phyloP scores from a whole-genome alignment of 2,113 vertebrate species.

The Ifrita kowaldi region DNA sequence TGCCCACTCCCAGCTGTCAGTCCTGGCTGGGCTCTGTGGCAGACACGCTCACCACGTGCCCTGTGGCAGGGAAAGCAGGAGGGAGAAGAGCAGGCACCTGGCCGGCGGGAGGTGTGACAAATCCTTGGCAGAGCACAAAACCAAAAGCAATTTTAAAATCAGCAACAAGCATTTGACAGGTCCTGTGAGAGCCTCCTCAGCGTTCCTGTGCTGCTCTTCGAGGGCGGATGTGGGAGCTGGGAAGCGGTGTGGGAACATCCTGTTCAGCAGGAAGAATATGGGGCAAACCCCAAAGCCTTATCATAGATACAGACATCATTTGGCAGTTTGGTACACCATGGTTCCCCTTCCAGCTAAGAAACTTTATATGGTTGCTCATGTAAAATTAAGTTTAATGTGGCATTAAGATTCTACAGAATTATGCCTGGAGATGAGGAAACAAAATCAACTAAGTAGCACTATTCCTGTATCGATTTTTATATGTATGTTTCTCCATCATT shows the following conservation, averaged over 20 bases:
- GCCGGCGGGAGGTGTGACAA: slow-evolving; percentile 6
- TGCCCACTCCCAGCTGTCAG: background rate
- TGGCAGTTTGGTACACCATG: background rate
- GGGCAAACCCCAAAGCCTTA: background rate
- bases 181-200: background rate
- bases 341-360: background rate
- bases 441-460: slow-evolving; percentile 39
- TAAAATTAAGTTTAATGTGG: slow-evolving; percentile 39
- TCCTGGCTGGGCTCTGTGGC: background rate
- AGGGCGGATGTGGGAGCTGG: background rate
- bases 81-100: slow-evolving; percentile 14
- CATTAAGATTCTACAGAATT: slow-evolving; percentile 50
- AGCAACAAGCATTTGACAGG: slow-evolving; percentile 38
- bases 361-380: background rate
- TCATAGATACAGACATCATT: background rate
- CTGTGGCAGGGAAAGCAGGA: background rate
- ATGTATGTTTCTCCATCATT: slow-evolving; percentile 28
- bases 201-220: background rate
- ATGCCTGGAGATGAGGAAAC: slow-evolving; percentile 44
- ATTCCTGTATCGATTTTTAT: slow-evolving; percentile 59
- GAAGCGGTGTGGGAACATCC: background rate
- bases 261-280: background rate
- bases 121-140: slow-evolving; percentile 23
- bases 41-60: background rate
- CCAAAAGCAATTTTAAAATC: background rate